Evolutionary conservation across 2,113 vertebrate species (phyloP), one percentile per base, ranked within the genome.

Genomic region (Paradisaea rubra): DNA sequence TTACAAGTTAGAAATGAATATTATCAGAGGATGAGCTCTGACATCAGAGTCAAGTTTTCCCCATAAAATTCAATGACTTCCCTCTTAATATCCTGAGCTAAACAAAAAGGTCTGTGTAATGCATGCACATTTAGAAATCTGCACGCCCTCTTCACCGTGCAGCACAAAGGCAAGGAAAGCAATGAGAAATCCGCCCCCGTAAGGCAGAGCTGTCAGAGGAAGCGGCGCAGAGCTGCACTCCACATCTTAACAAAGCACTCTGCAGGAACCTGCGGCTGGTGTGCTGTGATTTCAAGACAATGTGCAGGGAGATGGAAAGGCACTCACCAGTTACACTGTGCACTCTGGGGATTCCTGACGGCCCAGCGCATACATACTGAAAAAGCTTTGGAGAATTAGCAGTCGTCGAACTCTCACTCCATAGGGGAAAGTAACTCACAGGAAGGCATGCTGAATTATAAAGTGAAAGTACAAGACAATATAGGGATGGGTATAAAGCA

Each of bases 211-310:
- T 77, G 80, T 60, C 89, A 47, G 87, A 74, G 47, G 37, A 70
- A 79, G 52, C 1, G 0, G 19, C 1, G 2, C 1, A 0, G 45
- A 49, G 64, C 41, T 1, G 1, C 45, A 25, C 3, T 4, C 23
- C 2, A 0, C 4, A 1, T 42, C 45, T 44, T 61, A 66, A 74
- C 50, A 78, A 85, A 89, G 39, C 61, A 4, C 69, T 61, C 47
- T 63, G 25, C 47, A 44, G 64, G 59, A 89, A 28, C 50, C 60
- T 54, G 44, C 69, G 25, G 23, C 81, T 63, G 42, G 6, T 54
- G n/a, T 0, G 0, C 70, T 71, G 56, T 2, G 15, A 39, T 78
- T 87, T 71, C 37, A 21, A 49, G 25, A 74, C 33, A 50, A 10
- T 7, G 15, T 35, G 61, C 33, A 66, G 52, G 47, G 70, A 81